These are phyloP conservation scores for Blastobasis adustella DNA, from an alignment of 2,888 invertebrate genomes.

Conservation along the genomic window DNA sequence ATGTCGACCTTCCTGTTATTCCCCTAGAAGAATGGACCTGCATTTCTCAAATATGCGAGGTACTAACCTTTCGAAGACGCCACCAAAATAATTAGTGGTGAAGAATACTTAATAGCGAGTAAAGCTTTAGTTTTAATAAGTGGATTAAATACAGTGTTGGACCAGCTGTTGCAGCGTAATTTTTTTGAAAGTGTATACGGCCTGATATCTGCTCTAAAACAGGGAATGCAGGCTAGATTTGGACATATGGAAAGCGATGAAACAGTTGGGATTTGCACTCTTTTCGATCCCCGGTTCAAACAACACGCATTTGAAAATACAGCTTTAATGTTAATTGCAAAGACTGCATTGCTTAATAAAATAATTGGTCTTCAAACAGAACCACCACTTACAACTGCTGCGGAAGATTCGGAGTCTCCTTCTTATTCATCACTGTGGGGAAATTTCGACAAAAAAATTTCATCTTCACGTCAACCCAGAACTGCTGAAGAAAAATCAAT, in stretches of 20 bases:
- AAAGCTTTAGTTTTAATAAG: slow-evolving; percentile 4
- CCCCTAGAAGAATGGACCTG: slow-evolving; percentile 7
- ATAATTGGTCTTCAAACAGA: neutral
- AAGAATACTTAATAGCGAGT: slow-evolving; percentile 8
- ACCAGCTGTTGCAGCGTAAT: neutral
- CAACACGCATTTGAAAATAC: slow-evolving; percentile 6
- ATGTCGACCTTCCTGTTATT: slow-evolving; percentile 5
- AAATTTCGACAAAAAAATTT: slow-evolving; percentile 1
- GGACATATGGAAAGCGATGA: slow-evolving; percentile 8
- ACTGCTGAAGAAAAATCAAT: neutral
- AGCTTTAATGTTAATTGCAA: neutral
- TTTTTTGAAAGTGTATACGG: slow-evolving; percentile 3
- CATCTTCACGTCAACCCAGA: neutral
- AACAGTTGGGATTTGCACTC: slow-evolving; percentile 5
- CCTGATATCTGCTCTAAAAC: neutral
- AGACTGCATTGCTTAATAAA: neutral
- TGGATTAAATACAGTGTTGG: neutral
- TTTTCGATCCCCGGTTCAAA: slow-evolving; percentile 11
- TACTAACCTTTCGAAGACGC: no score
- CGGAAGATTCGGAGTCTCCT: neutral
- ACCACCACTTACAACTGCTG: neutral
- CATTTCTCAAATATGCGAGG: no score
- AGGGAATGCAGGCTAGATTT: slow-evolving; percentile 2
- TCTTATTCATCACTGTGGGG: no score
- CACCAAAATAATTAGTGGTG: neutral